phyloP scores from a whole-genome alignment of 2,797 vertebrate genomes.

The Tachyglossus aculeatus region DNA sequence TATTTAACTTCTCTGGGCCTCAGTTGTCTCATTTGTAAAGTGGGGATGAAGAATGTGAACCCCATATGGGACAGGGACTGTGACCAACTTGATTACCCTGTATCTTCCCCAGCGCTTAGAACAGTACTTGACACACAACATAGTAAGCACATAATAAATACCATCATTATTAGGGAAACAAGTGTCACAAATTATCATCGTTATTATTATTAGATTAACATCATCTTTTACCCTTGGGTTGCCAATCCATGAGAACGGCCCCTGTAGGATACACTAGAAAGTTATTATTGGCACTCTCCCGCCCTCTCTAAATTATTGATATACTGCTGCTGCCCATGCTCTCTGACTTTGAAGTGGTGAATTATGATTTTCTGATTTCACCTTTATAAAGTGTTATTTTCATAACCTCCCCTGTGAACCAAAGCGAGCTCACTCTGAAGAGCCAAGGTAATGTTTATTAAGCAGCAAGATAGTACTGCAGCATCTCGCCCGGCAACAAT shows the following conservation, averaged over 20 bases:
- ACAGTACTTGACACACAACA: background rate
- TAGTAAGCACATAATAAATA: background rate
- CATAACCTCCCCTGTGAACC: background rate
- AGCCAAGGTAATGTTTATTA: background rate
- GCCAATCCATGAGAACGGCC: too few species aligned
- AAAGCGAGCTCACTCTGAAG: background rate
- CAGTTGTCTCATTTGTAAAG: background rate
- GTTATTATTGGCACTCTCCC: background rate
- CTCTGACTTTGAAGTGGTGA: slow-evolving; percentile 20
- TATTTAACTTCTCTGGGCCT: background rate
- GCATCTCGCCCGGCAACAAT: background rate
- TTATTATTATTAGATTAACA: too few species aligned
- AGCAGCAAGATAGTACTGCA: background rate
- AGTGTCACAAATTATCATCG: too few species aligned
- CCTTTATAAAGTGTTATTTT: background rate
- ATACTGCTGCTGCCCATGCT: background rate
- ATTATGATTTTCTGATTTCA: slow-evolving; percentile 20
- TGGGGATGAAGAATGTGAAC: background rate
- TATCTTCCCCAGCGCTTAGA: too few species aligned
- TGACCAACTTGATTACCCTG: too few species aligned
- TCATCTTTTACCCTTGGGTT: too few species aligned
- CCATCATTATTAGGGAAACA: too few species aligned
- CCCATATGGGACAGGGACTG: background rate
- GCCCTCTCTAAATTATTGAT: background rate
- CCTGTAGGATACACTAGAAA: too few species aligned